These are phyloP conservation scores for Loris lydekkerianus DNA, from an alignment of 2,797 vertebrate genomes.

Conservation along the genomic window DNA sequence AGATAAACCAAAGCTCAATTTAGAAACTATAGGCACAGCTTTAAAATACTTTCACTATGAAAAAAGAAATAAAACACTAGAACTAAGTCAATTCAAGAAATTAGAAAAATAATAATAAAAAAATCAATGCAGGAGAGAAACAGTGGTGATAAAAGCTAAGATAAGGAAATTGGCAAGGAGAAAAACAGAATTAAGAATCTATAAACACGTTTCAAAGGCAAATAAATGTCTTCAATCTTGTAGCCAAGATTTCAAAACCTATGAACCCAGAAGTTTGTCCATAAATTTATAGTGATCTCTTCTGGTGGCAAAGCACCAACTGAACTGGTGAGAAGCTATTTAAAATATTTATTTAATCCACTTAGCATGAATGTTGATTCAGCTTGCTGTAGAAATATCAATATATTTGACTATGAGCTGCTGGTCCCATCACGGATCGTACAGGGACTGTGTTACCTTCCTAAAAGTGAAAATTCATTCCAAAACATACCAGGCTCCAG, in stretches of 20 bases:
- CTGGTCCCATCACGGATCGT: background rate
- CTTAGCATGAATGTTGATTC: constrained; percentile 23
- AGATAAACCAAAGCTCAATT: constrained; percentile 54
- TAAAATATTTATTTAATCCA: constrained; percentile 50
- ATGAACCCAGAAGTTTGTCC: background rate
- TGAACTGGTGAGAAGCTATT: background rate
- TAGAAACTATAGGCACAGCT: background rate
- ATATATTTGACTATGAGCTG: constrained; percentile 26
- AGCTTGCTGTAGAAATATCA: constrained; percentile 51
- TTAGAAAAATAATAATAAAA: constrained; percentile 55
- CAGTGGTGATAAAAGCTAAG: background rate
- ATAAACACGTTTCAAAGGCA: background rate
- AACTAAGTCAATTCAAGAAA: constrained; percentile 41
- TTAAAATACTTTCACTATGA: constrained; percentile 16
- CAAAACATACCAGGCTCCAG: background rate
- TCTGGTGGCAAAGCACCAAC: background rate
- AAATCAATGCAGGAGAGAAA: background rate
- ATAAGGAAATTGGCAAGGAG: background rate
- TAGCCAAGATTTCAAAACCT: constrained; percentile 54
- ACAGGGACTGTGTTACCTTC: background rate
- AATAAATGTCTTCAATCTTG: background rate
- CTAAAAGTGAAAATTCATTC: constrained; percentile 57
- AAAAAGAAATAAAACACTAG: constrained; percentile 38
- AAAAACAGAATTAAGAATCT: constrained; percentile 36
- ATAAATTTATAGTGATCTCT: constrained; percentile 6